A percentile compares a stretch with the other conserved stretches of the same genome.
These are phyloP conservation scores for Onchidella celtica DNA, from an alignment of 2,888 invertebrate genomes.

Conservation along the genomic window DNA sequence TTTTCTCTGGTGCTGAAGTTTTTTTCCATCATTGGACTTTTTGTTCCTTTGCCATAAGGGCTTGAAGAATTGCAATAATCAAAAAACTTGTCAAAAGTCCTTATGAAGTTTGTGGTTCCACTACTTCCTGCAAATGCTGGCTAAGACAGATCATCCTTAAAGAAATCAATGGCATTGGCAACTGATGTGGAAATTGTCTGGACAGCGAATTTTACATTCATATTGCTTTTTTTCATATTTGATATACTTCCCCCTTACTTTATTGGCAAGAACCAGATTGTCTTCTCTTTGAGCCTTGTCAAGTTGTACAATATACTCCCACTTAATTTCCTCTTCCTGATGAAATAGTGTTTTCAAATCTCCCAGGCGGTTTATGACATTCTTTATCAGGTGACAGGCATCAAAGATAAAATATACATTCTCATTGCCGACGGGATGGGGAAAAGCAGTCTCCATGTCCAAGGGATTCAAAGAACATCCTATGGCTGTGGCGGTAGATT, in stretches of 20 bases:
- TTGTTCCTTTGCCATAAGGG: not conserved
- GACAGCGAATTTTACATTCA: not conserved
- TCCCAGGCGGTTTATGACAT: not conserved
- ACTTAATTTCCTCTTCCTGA: not conserved
- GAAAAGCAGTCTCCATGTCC: not conserved
- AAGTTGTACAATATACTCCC: slow-evolving; percentile 1
- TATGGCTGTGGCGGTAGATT: slow-evolving; percentile 1
- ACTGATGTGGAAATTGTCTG: no score
- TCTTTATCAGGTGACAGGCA: no score
- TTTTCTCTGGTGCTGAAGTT: not conserved
- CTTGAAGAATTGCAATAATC: not conserved
- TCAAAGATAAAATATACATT: slow-evolving; percentile 27
- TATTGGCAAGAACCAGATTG: not conserved
- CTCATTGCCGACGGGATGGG: not conserved
- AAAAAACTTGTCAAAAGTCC: not conserved
- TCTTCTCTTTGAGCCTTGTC: slow-evolving; percentile 1
- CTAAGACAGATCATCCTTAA: no score
- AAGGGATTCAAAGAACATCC: slow-evolving; percentile 5
- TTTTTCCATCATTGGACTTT: not conserved
- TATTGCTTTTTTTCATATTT: not conserved
- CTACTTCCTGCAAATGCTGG: not conserved
- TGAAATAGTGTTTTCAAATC: not conserved
- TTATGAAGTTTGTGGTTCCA: not conserved
- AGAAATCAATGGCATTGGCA: not conserved
- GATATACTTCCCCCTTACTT: not conserved